Evolutionary conservation across 2,888 invertebrate genomes (phyloP), one percentile per base, ranked within the genome.

Genomic region (Himalopsyche tibetana): DNA sequence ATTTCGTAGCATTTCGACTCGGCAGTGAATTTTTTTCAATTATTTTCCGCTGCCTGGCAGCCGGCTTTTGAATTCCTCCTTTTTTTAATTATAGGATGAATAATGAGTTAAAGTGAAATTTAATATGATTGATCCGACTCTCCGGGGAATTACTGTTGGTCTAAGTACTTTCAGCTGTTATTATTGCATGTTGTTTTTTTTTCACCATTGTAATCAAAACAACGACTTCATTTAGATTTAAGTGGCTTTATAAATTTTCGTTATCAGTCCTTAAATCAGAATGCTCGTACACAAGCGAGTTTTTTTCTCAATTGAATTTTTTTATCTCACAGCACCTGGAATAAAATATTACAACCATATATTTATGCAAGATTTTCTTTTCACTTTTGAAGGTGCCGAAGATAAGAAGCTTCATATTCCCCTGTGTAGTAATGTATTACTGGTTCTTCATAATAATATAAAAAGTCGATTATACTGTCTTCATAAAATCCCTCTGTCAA

Each of bases 11-110:
- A 63, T 19, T 63, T 63, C 19, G 63, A 63, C 63, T 63, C 63
- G 63, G 28, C 63, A 28, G n/a, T 6, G 19, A 63, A 3, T 19
- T 63, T 63, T 28, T 28, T 28, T 28, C 63, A 28, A 63, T 63
- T 63, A 63, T 19, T 63, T 63, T 63, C 9, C 63, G 3, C 19
- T n/a, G 63, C 63, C 63, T 63, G 63, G 19, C 63, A 19, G 63
- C 28, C 63, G 63, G 63, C 63, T 28, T 63, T 63, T 63, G 63
- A 63, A 63, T 63, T 63, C 28, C 63, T 63, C 63, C 63, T 9
- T 63, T 63, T n/a, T 63, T 63, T 63, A 63, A 63, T 63, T 63
- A 63, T 63, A 11, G 63, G 28, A 63, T 63, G 63, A 63, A 63
- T 63, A 63, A 63, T 63, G 63, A 63, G 63, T 63, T 63, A 11